phyloP scores from a whole-genome alignment of 2,888 invertebrate genomes.

The Antitype chi region DNA sequence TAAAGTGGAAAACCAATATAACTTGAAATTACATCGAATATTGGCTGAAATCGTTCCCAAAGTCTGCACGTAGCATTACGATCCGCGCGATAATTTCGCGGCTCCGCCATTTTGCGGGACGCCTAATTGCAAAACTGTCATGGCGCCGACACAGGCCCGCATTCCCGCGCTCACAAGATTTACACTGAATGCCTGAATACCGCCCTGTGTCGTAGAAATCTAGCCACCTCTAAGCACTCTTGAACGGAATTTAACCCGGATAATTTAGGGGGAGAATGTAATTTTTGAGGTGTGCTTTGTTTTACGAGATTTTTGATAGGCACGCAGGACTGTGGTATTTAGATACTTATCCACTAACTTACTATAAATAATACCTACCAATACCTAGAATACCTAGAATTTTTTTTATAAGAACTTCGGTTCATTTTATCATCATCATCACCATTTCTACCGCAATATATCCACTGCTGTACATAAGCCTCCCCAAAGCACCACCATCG shows the following conservation, averaged over 20 bases:
- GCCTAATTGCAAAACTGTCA: constrained; percentile 81
- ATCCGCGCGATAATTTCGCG: constrained; percentile 66
- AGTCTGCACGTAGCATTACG: constrained; percentile 62
- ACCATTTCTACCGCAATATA: too few relatives aligned
- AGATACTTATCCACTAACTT: neutral
- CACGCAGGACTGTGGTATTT: neutral
- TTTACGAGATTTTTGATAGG: constrained; percentile 30
- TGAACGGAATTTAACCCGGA: constrained; percentile 67
- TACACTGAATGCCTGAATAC: constrained; percentile 77
- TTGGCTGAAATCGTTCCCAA: constrained; percentile 61
- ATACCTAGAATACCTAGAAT: neutral
- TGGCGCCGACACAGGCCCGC: constrained; percentile 75
- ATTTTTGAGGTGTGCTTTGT: constrained; percentile 58
- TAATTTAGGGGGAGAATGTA: constrained; percentile 58
- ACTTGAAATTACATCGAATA: constrained; percentile 56
- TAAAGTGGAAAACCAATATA: constrained; percentile 54
- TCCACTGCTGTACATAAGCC: too few relatives aligned
- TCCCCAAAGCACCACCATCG: too few relatives aligned
- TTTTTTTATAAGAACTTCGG: neutral
- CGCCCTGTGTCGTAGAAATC: constrained; percentile 76
- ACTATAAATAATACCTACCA: too few relatives aligned
- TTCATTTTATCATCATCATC: too few relatives aligned
- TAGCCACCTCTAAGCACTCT: constrained; percentile 64
- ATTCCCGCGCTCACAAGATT: constrained; percentile 77
- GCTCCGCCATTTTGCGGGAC: constrained; percentile 75